Conservation (phyloP, 92 coral and sea anemone genomes). For the Anthopleura xanthogrammica region DNA sequence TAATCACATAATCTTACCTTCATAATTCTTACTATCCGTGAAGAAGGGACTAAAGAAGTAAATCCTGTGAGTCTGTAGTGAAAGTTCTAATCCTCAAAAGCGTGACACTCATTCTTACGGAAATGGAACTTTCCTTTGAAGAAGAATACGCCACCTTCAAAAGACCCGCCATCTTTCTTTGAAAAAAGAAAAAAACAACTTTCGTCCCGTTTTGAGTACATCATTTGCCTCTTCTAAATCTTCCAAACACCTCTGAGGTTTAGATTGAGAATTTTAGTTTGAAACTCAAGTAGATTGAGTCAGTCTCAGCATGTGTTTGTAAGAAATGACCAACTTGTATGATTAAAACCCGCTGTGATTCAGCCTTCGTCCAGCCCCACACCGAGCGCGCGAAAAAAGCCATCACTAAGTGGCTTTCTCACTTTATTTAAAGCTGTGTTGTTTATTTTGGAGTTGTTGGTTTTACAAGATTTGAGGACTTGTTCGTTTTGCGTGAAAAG, state of each 20-base stretch:
- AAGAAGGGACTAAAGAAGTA: neutral
- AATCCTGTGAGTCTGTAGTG: neutral
- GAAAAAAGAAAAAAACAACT: neutral
- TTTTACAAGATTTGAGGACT: constrained; percentile 17
- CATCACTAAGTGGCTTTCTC: neutral
- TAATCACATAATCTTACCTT: neutral
- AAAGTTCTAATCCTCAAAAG: neutral
- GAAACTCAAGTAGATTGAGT: constrained; percentile 23
- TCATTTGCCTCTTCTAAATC: neutral
- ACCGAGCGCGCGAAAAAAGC: constrained; percentile 29
- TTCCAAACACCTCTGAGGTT: constrained; percentile 1
- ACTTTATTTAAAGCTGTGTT: constrained; percentile 12
- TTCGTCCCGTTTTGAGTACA: neutral
- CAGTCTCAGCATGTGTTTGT: constrained; percentile 31
- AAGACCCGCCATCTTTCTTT: constrained; percentile 9
- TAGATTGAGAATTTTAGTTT: constrained; percentile 21
- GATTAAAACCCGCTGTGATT: constrained; percentile 36
- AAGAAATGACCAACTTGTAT: constrained; percentile 35
- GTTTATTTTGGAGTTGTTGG: constrained; percentile 29
- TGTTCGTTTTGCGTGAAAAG: constrained; percentile 13
- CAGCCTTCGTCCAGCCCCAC: constrained; percentile 13
- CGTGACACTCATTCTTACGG: neutral
- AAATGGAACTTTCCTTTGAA: neutral
- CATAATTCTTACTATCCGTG: neutral
- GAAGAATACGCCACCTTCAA: constrained; percentile 1